Base-by-base conservation (phyloP, 2,113 vertebrate genomes). In the Festucalex cinctus region DNA sequence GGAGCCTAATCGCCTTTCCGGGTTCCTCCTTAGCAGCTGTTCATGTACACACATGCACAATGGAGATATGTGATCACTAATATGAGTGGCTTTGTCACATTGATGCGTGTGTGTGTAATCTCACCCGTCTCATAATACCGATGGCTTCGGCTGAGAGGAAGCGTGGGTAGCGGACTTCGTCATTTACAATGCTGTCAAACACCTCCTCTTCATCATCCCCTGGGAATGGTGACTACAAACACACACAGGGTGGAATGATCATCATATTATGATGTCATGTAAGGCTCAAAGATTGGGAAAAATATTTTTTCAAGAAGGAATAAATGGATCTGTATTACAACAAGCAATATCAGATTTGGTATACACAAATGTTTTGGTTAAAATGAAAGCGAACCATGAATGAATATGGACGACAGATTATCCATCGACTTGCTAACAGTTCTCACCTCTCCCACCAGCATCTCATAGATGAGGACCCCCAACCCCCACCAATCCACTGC, bases 401-500 rank as follows among this genome's bases (percentile, higher is more conserved):
- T 32, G 28, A 32, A 32, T 2, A 32, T 32, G 28, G 28, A 32
- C 2, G 28, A 32, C 28, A 32, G 39, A 10, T 41, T 41, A 41
- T 41, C 9, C 39, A 41, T 41, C 7, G 9, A 41, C 12, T 41
- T 41, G 14, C 6, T 1, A n/a, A 16, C 6, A 26, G 43, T 36
- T 75, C 95, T 93, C 91, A 98, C 97, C 95, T 99, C 96, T 81
- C 97, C 96, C 78, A 97, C 96, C 14, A 98, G 89, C 97, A 99
- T 98, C 84, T 98, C 96, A 72, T 98, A 99, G 89, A 99, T 95
- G 60, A 99, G 95, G 59, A 99, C 97, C 37, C 96, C 96, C 28
- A 99, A 94, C 20, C 96, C 97, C 96, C 96, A 99, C 96, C 96
- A 99, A 87, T 99, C 97, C 26, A 99, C 97, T 28, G 97, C 95